phyloP scores from a whole-genome alignment of 2,113 vertebrate genomes.

The Cyanistes caeruleus region DNA sequence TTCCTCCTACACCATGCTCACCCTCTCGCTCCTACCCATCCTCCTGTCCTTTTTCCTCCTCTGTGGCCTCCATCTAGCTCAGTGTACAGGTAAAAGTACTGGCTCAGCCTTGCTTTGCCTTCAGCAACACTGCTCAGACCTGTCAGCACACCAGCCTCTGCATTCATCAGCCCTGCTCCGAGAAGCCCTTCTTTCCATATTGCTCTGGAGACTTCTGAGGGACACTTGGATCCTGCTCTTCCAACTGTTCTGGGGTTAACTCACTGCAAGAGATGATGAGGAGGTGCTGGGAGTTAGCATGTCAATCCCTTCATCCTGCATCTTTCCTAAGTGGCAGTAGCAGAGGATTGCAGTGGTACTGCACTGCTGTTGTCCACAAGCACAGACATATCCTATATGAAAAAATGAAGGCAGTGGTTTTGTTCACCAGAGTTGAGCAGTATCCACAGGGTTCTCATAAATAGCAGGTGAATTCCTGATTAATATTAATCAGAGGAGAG shows the following conservation, averaged over 20 bases:
- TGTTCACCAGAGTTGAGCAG: background rate
- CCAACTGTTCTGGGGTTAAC: background rate
- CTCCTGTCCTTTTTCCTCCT: background rate
- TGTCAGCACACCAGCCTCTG: background rate
- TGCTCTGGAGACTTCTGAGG: background rate
- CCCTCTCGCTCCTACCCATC: fast-evolving
- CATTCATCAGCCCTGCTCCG: background rate
- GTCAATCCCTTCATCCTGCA: background rate
- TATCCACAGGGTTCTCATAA: background rate
- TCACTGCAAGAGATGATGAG: background rate
- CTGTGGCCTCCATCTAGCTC: background rate
- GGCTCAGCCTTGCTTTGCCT: conserved; percentile 49
- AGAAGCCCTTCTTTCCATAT: background rate
- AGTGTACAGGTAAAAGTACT: background rate
- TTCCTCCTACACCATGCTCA: background rate
- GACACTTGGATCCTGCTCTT: background rate
- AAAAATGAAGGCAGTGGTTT: background rate
- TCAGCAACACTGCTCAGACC: background rate
- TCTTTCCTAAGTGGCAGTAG: background rate
- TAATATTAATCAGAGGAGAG: background rate
- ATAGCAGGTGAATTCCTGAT: background rate
- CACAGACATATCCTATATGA: background rate
- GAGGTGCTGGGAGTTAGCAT: background rate
- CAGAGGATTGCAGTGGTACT: background rate
- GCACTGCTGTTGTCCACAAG: background rate